A percentile compares a stretch with the other conserved stretches of the same genome.
Evolutionary conservation across 2,113 vertebrate genomes (phyloP).

Genomic region (Circaetus gallicus): DNA sequence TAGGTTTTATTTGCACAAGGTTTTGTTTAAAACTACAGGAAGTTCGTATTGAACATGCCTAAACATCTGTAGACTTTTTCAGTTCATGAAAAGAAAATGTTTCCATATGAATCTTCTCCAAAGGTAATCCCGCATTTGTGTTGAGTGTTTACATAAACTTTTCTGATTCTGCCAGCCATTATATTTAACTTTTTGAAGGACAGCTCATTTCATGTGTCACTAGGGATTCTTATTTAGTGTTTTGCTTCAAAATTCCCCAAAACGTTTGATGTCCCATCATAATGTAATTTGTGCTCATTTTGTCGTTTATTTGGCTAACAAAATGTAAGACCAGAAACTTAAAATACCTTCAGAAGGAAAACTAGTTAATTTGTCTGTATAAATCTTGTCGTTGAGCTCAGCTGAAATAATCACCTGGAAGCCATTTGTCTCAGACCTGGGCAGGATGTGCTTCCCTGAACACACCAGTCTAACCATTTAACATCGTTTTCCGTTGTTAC

Average conservation of each 20-base stretch:
- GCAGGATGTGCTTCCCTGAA: background rate
- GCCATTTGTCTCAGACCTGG: background rate
- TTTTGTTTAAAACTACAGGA: slow-evolving; percentile 63
- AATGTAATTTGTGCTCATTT: background rate
- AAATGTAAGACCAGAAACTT: background rate
- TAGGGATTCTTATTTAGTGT: slow-evolving; percentile 17
- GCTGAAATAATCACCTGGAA: background rate
- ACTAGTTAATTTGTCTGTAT: background rate
- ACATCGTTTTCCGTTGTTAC: rapidly evolving
- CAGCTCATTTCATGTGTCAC: slow-evolving; percentile 28
- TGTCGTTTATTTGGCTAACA: slow-evolving; percentile 32
- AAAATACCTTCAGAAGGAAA: background rate
- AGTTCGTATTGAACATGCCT: slow-evolving; percentile 66
- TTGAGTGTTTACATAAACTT: slow-evolving; percentile 66
- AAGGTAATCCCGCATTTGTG: slow-evolving; percentile 66
- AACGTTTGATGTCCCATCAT: slow-evolving; percentile 29
- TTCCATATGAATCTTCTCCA: slow-evolving; percentile 68
- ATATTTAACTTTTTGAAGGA: slow-evolving; percentile 57
- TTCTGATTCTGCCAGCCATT: slow-evolving; percentile 53
- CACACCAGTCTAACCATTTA: background rate
- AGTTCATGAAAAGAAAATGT: slow-evolving; percentile 62
- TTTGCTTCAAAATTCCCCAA: background rate
- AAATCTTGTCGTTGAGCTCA: background rate
- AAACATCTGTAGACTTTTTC: slow-evolving; percentile 64
- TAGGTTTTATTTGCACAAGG: slow-evolving; percentile 77